phyloP scores from a whole-genome alignment of 1,140 invertebrate genomes.

The Drosophila kepulauana region DNA sequence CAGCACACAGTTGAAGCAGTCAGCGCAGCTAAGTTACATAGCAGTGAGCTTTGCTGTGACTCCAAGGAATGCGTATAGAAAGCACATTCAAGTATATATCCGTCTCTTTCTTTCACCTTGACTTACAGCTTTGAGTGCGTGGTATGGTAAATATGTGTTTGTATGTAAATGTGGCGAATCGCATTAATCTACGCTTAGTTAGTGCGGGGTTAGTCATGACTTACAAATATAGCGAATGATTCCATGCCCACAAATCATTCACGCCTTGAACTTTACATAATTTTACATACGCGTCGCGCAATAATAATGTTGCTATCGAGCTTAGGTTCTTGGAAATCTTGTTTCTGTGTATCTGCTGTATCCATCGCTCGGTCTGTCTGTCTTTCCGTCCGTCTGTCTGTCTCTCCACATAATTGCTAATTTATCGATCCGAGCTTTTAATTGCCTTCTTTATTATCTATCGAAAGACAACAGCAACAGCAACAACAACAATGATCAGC shows the following conservation, averaged over 20 bases:
- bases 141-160: background rate
- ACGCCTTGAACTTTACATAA: slow-evolving; percentile 50
- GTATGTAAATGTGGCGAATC: slow-evolving; percentile 2
- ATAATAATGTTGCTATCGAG: background rate
- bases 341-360: slow-evolving; percentile 34
- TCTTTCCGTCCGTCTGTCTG: background rate
- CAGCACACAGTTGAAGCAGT: background rate
- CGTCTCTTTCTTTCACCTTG: background rate
- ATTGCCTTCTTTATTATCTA: slow-evolving; percentile 65
- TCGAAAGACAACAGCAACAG: slow-evolving; percentile 32
- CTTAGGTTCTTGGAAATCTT: slow-evolving; percentile 52
- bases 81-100: no score
- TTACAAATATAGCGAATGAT: slow-evolving; percentile 52
- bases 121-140: slow-evolving; percentile 1
- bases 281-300: slow-evolving; percentile 39
- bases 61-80: no score
- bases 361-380: background rate
- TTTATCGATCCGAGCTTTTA: slow-evolving; percentile 68
- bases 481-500: background rate
- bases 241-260: slow-evolving; percentile 42
- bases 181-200: slow-evolving; percentile 24
- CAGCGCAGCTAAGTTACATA: no score
- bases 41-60: no score
- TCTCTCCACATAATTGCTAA: slow-evolving; percentile 75
- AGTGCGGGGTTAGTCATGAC: slow-evolving; percentile 38